phyloP scores from a whole-genome alignment of 2,888 invertebrate species.

The Ormyrus labotus region DNA sequence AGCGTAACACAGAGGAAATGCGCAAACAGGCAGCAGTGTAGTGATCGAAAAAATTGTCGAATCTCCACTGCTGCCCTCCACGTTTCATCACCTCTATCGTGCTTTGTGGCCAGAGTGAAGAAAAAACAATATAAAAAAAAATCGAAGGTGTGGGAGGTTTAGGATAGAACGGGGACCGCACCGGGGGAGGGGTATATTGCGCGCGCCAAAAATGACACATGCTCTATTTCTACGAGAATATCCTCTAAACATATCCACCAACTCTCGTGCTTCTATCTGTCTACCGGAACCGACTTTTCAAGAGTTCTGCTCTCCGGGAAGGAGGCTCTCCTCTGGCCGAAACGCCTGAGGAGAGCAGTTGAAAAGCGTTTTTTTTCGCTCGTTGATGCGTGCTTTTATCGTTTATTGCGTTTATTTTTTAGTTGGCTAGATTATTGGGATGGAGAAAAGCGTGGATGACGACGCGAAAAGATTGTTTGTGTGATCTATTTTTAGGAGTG shows the following conservation, averaged over 20 bases:
- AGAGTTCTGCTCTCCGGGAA: not conserved
- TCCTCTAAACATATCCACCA: slow-evolving; percentile 17
- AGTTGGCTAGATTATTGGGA: too few species aligned
- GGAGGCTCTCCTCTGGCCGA: slow-evolving; percentile 17
- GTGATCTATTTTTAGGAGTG: too few species aligned
- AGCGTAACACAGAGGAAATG: slow-evolving; percentile 17
- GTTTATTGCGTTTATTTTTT: too few species aligned
- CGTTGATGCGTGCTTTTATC: not conserved
- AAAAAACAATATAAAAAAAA: slow-evolving; percentile 1
- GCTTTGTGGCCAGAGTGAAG: slow-evolving; percentile 6
- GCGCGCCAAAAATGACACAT: slow-evolving; percentile 53
- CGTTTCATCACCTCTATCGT: slow-evolving; percentile 38
- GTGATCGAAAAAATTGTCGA: not conserved
- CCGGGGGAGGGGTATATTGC: not conserved
- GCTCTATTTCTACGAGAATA: slow-evolving; percentile 52
- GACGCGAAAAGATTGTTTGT: too few species aligned
- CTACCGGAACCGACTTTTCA: slow-evolving; percentile 10
- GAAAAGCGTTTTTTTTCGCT: slow-evolving; percentile 16
- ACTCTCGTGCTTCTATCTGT: slow-evolving; percentile 19
- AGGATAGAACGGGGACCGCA: not conserved
- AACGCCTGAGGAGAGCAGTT: slow-evolving; percentile 25
- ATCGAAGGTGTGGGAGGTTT: not conserved
- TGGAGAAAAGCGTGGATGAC: too few species aligned
- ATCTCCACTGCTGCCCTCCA: not conserved
- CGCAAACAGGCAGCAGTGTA: not conserved